These are phyloP conservation scores for Erebia aethiops DNA, from an alignment of 2,888 invertebrate genomes.

Conservation along the genomic window DNA sequence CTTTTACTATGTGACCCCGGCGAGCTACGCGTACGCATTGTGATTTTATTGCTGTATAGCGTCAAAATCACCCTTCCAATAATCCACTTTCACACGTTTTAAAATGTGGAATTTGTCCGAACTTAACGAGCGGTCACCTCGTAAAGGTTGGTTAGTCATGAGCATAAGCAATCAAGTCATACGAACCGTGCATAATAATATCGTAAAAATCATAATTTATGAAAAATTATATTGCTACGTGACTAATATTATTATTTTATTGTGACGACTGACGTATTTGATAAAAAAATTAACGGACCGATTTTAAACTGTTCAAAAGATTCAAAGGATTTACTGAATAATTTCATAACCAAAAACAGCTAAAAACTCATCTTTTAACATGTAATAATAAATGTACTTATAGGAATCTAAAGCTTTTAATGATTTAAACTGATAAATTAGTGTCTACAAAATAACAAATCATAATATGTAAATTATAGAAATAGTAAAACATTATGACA, in stretches of 20 bases:
- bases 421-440: no score
- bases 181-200: slow-evolving; percentile 69
- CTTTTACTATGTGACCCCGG: slow-evolving; percentile 66
- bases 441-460: no score
- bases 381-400: no score
- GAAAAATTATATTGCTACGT: slow-evolving; percentile 46
- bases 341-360: neutral
- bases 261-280: slow-evolving; percentile 7
- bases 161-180: slow-evolving; percentile 49
- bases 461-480: no score
- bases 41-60: slow-evolving; percentile 56
- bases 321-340: neutral
- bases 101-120: slow-evolving; percentile 69
- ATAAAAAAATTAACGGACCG: slow-evolving; percentile 3
- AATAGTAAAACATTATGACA: neutral
- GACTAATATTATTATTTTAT: slow-evolving; percentile 11
- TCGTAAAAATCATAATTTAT: slow-evolving; percentile 75
- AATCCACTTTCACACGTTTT: slow-evolving; percentile 79
- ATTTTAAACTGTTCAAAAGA: neutral
- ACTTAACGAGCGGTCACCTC: slow-evolving; percentile 66
- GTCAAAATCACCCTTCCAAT: slow-evolving; percentile 64
- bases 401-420: no score
- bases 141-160: slow-evolving; percentile 64
- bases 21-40: slow-evolving; percentile 56
- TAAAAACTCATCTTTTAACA: neutral